Percentiles rank a stretch among this genome's conserved stretches.
These are phyloP conservation scores for Siniperca scherzeri DNA, from an alignment of 2,797 vertebrate species.

Conservation along the genomic window DNA sequence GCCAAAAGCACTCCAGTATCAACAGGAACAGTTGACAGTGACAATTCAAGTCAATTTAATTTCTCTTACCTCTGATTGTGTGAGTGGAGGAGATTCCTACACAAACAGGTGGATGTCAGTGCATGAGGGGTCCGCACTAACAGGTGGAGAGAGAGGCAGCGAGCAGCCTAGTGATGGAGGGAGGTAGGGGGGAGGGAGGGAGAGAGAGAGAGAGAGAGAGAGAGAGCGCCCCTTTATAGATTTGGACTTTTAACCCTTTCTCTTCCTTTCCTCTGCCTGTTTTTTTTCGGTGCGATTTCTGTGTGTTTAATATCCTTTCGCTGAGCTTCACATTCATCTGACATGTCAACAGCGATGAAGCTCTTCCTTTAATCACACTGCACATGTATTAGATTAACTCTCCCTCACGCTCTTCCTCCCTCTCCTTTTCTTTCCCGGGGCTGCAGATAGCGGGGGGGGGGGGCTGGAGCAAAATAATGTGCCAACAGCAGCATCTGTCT, in stretches of 20 bases:
- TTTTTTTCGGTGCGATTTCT: slow-evolving; percentile 13
- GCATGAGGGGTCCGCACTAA: slow-evolving; percentile 75
- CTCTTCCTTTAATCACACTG: slow-evolving; percentile 67
- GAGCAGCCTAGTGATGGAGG: slow-evolving; percentile 54
- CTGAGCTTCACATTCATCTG: slow-evolving; percentile 63
- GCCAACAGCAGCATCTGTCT: slow-evolving; percentile 80
- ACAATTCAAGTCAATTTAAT: no score
- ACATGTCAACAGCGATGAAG: slow-evolving; percentile 63
- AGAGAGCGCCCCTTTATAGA: slow-evolving; percentile 38
- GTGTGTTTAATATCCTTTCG: slow-evolving; percentile 66
- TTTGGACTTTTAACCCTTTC: slow-evolving; percentile 51
- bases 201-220: slow-evolving; percentile 12
- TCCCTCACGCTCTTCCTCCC: slow-evolving; percentile 28
- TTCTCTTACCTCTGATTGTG: slow-evolving; percentile 77
- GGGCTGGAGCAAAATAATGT: slow-evolving; percentile 44
- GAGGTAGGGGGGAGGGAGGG: slow-evolving; percentile 49
- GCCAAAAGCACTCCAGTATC: neutral
- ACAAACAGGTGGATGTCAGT: slow-evolving; percentile 78
- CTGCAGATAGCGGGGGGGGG: slow-evolving; percentile 50
- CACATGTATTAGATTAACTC: slow-evolving; percentile 66
- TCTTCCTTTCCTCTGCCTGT: slow-evolving; percentile 16
- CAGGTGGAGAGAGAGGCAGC: slow-evolving; percentile 80
- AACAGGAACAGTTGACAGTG: neutral
- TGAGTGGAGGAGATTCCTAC: slow-evolving; percentile 76
- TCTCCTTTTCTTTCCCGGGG: slow-evolving; percentile 29